Conservation (phyloP, 1,140 invertebrate genomes). For the Drosophila pectinifera region DNA sequence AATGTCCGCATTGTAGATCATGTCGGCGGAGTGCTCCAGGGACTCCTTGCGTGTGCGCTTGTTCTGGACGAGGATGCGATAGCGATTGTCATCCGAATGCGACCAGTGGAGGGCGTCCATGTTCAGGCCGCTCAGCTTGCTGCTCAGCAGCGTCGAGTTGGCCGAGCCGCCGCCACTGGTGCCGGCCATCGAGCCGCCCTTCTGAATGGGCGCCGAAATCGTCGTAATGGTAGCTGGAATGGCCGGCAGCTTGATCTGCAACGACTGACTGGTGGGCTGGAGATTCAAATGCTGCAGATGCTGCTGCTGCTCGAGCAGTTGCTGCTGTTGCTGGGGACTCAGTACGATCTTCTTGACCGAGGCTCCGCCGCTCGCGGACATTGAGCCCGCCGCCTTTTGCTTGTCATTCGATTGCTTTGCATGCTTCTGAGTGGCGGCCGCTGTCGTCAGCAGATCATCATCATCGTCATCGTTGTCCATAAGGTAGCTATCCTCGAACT, state of each 20-base stretch:
- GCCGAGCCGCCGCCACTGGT: conserved; percentile 48
- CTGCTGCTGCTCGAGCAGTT: conserved; percentile 77
- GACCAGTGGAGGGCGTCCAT: conserved; percentile 72
- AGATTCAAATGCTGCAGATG: conserved; percentile 76
- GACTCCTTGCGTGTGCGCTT: conserved; percentile 83
- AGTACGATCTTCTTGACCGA: conserved; percentile 55
- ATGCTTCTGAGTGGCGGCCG: conserved; percentile 76
- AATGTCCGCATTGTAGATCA: conserved; percentile 84
- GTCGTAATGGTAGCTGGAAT: conserved; percentile 81
- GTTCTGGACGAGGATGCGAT: conserved; percentile 81
- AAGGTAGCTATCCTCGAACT: conserved; percentile 77
- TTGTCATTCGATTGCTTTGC: conserved; percentile 71
- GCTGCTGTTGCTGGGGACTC: conserved; percentile 69
- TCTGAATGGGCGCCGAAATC: conserved; percentile 55
- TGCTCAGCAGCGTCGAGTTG: conserved; percentile 57
- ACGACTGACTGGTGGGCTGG: conserved; percentile 74
- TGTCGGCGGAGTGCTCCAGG: conserved; percentile 81
- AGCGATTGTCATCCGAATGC: conserved; percentile 79
- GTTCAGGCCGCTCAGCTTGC: conserved; percentile 39
- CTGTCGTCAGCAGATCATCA: conserved; percentile 76
- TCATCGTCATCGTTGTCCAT: conserved; percentile 80
- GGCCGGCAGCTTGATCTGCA: conserved; percentile 77
- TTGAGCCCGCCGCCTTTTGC: conserved; percentile 16
- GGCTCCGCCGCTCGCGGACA: not conserved
- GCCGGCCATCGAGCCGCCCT: conserved; percentile 30